phyloP scores from a whole-genome alignment of 2,113 vertebrate species.

The Platysternon megacephalum region DNA sequence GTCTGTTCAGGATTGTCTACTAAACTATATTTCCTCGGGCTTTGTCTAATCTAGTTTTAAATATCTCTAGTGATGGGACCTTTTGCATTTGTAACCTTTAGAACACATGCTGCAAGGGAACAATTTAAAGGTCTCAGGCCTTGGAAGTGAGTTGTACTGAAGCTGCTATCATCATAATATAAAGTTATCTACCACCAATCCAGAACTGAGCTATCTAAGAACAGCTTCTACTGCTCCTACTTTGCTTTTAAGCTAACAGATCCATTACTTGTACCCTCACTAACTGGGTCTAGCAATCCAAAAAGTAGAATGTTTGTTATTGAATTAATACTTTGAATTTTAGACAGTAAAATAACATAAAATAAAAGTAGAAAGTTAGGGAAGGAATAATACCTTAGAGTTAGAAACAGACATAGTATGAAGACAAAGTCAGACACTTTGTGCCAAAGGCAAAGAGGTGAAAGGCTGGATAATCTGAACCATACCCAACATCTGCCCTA shows the following conservation, averaged over 20 bases:
- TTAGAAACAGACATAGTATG: slow-evolving; percentile 62
- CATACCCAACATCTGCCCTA: slow-evolving; percentile 66
- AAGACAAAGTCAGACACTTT: slow-evolving; percentile 64
- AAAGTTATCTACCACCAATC: slow-evolving; percentile 61
- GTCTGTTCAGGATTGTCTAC: slow-evolving; percentile 3
- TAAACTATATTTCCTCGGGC: neutral
- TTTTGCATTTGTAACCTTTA: slow-evolving; percentile 65
- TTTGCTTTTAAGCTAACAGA: slow-evolving; percentile 69
- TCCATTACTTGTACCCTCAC: slow-evolving; percentile 57
- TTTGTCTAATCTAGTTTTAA: slow-evolving; percentile 55
- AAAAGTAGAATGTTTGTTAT: slow-evolving; percentile 48
- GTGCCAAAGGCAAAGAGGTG: slow-evolving; percentile 59
- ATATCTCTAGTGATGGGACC: slow-evolving; percentile 59
- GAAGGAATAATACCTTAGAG: slow-evolving; percentile 61
- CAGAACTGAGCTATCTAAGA: slow-evolving; percentile 69
- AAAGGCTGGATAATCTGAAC: slow-evolving; percentile 59
- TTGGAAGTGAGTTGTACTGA: slow-evolving; percentile 56
- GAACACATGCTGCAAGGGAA: slow-evolving; percentile 46
- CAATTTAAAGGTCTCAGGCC: slow-evolving; percentile 67
- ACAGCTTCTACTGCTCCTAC: slow-evolving; percentile 37
- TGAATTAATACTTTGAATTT: slow-evolving; percentile 68
- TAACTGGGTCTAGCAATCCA: slow-evolving; percentile 31
- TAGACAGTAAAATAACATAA: slow-evolving; percentile 54
- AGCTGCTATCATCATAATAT: slow-evolving; percentile 57
- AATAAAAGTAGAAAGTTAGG: slow-evolving; percentile 48